Conservation (phyloP, 2,113 vertebrate genomes). For the Lasiurus borealis region DNA sequence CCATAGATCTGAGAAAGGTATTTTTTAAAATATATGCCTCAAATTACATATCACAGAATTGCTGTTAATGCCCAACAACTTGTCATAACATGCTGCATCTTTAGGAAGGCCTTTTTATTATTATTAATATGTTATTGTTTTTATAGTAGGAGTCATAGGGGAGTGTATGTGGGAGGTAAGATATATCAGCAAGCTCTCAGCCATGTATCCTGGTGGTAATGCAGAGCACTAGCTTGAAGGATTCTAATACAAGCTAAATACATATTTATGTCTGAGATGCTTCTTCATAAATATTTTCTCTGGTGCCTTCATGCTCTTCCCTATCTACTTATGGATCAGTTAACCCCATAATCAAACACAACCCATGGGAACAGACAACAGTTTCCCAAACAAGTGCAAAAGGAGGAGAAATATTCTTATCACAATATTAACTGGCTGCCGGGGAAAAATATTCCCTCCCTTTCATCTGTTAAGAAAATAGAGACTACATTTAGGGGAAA, state of each 20-base stretch:
- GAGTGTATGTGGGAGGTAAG: background rate
- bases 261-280: background rate
- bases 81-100: conserved; percentile 53
- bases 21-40: conserved; percentile 51
- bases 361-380: conserved; percentile 67
- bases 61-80: conserved; percentile 58
- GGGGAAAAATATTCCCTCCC: conserved; percentile 68
- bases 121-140: conserved; percentile 41
- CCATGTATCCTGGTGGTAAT: background rate
- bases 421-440: conserved; percentile 69
- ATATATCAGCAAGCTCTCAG: background rate
- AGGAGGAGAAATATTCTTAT: conserved; percentile 78
- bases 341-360: conserved; percentile 72
- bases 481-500: background rate
- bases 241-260: conserved; percentile 38
- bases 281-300: conserved; percentile 63
- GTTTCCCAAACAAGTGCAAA: conserved; percentile 72
- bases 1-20: conserved; percentile 24
- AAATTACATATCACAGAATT: conserved; percentile 43
- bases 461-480: conserved; percentile 79
- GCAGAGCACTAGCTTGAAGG: background rate
- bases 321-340: conserved; percentile 72
- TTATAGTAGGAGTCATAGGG: background rate
- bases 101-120: conserved; percentile 56
- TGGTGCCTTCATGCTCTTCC: conserved; percentile 62